Conservation (phyloP, 92 coral and sea anemone genomes). For the Zoanthus gigantus region DNA sequence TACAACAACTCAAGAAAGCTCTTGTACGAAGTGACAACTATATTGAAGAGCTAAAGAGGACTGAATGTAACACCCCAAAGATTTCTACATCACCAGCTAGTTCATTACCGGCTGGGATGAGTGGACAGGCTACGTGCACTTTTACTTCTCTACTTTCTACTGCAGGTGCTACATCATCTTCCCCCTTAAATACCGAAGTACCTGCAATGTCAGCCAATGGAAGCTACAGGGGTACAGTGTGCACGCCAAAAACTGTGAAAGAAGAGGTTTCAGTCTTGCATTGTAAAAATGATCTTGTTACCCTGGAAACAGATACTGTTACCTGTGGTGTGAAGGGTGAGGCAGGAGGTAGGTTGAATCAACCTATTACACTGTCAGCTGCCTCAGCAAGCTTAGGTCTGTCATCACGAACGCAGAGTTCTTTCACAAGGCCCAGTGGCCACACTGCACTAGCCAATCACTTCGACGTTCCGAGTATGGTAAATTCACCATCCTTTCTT, state of each 20-base stretch:
- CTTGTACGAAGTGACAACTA: slow-evolving; percentile 84
- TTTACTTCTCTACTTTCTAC: background rate
- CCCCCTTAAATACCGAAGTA: slow-evolving; percentile 5
- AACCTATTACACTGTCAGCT: slow-evolving; percentile 16
- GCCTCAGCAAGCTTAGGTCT: background rate
- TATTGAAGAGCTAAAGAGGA: slow-evolving; percentile 84
- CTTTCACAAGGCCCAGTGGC: background rate
- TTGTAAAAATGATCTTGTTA: slow-evolving; percentile 25
- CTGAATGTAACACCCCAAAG: slow-evolving; percentile 46
- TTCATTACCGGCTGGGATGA: background rate
- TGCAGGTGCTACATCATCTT: background rate
- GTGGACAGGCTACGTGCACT: slow-evolving; percentile 21
- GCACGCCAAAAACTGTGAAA: slow-evolving; percentile 11
- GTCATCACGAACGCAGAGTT: slow-evolving; percentile 6
- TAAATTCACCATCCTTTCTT: slow-evolving; percentile 18
- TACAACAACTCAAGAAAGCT: slow-evolving; percentile 88
- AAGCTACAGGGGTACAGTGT: background rate
- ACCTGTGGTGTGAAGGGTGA: background rate
- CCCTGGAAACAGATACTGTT: slow-evolving; percentile 12
- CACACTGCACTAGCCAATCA: background rate
- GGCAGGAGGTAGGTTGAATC: slow-evolving; percentile 38
- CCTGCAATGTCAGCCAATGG: background rate
- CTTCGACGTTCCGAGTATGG: slow-evolving; percentile 8
- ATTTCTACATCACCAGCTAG: slow-evolving; percentile 7
- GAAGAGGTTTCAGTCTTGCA: slow-evolving; percentile 28